Conservation (phyloP, 2,113 vertebrate species). For the Pseudopipra pipra region DNA sequence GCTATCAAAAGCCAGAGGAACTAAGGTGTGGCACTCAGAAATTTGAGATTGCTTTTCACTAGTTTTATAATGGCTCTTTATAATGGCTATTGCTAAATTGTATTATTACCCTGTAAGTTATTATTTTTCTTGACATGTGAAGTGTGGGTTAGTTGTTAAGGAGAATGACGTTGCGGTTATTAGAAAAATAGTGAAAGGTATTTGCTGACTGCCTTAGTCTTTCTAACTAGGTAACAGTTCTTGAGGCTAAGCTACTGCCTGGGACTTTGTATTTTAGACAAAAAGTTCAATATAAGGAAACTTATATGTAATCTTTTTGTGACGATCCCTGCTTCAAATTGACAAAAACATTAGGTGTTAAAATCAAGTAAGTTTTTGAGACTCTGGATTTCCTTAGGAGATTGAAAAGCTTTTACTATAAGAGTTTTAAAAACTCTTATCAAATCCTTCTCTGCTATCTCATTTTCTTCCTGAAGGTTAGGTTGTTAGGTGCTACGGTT, state of each 20-base stretch:
- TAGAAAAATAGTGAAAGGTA: not conserved
- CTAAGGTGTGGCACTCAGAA: not conserved
- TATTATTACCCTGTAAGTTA: not conserved
- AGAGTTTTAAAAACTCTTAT: not conserved
- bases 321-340: not conserved
- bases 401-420: not conserved
- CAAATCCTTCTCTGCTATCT: not conserved
- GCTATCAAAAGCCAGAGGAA: not conserved
- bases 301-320: not conserved
- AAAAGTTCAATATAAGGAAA: not conserved
- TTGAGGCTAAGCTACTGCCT: not conserved
- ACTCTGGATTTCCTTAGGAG: not conserved
- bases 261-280: not conserved
- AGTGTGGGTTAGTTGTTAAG: not conserved
- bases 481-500: not conserved
- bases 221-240: not conserved
- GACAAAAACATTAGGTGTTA: not conserved
- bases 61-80: not conserved
- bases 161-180: not conserved
- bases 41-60: not conserved
- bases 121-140: not conserved
- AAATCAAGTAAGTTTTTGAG: not conserved
- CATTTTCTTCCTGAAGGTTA: not conserved
- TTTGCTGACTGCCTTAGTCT: not conserved
- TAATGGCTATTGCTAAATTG: not conserved